Evolutionary conservation across 2,888 invertebrate genomes (phyloP).

Genomic region (Drosophila paramelanica): DNA sequence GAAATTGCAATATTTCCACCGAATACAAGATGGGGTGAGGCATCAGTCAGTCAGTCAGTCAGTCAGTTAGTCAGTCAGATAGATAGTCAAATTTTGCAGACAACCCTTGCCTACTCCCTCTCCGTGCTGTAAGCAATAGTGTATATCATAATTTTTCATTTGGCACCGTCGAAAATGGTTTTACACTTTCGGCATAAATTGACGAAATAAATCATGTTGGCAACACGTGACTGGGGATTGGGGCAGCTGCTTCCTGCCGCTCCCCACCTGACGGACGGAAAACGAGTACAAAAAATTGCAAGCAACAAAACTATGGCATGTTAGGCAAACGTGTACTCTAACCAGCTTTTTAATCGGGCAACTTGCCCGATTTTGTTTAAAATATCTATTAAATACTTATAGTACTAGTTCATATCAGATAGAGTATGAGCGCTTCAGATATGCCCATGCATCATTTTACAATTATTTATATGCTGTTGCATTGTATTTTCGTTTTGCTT

Average conservation of each 20-base stretch:
- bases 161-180: slow-evolving; percentile 58
- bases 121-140: slow-evolving; percentile 43
- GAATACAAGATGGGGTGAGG: slow-evolving; percentile 16
- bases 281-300: slow-evolving; percentile 26
- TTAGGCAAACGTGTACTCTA: slow-evolving; percentile 2
- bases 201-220: slow-evolving; percentile 80
- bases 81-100: slow-evolving; percentile 29
- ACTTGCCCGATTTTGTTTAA: background rate
- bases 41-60: background rate
- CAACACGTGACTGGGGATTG: slow-evolving; percentile 68
- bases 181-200: slow-evolving; percentile 67
- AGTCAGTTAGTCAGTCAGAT: slow-evolving; percentile 1
- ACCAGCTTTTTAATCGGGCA: no score
- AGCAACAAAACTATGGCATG: slow-evolving; percentile 10
- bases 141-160: slow-evolving; percentile 66
- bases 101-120: slow-evolving; percentile 25
- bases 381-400: no score
- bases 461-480: slow-evolving; percentile 37
- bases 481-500: slow-evolving; percentile 35
- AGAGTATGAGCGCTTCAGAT: slow-evolving; percentile 1
- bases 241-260: slow-evolving; percentile 19
- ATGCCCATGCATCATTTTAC: background rate
- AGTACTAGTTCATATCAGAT: background rate
- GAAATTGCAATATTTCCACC: slow-evolving; percentile 60
- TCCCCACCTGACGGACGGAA: slow-evolving; percentile 17